Evolutionary conservation across 2,888 invertebrate species (phyloP).

Genomic region (Amblyteles armatorius): DNA sequence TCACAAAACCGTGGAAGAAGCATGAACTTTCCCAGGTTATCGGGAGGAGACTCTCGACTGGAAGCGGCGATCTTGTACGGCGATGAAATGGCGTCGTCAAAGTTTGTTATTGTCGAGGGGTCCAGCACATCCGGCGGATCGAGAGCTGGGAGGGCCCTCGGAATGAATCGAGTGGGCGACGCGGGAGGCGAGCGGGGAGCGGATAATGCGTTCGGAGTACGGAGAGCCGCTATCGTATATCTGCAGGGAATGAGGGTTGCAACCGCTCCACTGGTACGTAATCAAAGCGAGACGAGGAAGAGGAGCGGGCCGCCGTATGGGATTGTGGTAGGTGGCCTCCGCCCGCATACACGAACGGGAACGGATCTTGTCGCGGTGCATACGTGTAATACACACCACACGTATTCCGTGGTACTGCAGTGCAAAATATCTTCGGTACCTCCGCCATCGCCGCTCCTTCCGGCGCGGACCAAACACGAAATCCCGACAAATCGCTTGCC

Average conservation of each 20-base stretch:
- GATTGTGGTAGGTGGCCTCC: conserved; percentile 1
- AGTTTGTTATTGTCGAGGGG: conserved; percentile 42
- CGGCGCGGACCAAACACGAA: background rate
- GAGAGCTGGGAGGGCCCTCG: background rate
- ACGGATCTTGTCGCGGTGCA: conserved; percentile 5
- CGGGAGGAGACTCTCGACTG: background rate
- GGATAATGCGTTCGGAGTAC: conserved; percentile 13
- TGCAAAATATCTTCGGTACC: conserved; percentile 6
- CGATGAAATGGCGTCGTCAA: conserved; percentile 40
- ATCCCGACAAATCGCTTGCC: conserved; percentile 27
- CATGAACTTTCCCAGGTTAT: background rate
- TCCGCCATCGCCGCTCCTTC: background rate
- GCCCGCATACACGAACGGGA: conserved; percentile 18
- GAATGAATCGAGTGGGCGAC: conserved; percentile 4
- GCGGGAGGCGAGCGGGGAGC: conserved; percentile 31
- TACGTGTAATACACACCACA: background rate
- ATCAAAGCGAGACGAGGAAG: conserved; percentile 40
- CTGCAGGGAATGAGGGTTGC: conserved; percentile 22
- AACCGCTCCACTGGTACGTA: conserved; percentile 23
- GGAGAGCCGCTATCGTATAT: conserved; percentile 1
- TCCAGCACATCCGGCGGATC: conserved; percentile 16
- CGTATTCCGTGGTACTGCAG: background rate
- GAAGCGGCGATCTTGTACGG: conserved; percentile 4
- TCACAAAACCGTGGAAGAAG: conserved; percentile 24
- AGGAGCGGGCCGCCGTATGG: conserved; percentile 14